Base-by-base conservation (phyloP, 2,113 vertebrate genomes). In the Rousettus leschenaultii region DNA sequence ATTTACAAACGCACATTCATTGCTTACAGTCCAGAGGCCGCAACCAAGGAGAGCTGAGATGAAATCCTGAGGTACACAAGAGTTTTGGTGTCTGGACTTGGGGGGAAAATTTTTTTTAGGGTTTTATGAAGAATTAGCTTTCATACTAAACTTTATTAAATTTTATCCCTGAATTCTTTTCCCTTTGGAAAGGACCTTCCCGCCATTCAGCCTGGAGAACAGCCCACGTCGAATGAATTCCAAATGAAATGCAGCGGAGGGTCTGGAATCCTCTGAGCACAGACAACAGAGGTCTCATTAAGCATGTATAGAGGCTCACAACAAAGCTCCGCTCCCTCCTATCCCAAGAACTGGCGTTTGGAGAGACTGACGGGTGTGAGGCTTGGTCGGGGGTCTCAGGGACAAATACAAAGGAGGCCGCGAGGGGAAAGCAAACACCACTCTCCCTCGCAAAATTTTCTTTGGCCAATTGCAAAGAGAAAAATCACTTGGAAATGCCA, bases 211-310 rank as follows among this genome's bases (percentile, higher is more conserved):
- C 7, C 86, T 98, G 98, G 97, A 98, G 96, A 98, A 96, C 8
- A 96, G 98, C 95, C 97, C 97, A 95, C 0, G 0, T 95, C 82
- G 38, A 97, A 97, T 97, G 98, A 95, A 97, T 97, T 98, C 98
- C 98, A 98, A 98, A 98, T 97, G 96, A 98, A 98, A 98, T 97
- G 96, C 95, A 97, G 95, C 80, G 83, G 74, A 98, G 95, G 96
- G 97, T 80, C 93, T 97, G 93, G 97, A 96, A 95, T 97, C 93
- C 87, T 98, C 97, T 82, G 96, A 96, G 96, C 78, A 78, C 93
- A 98, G 97, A 98, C 97, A 97, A 97, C 96, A 94, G 88, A 97
- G 95, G 97, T 97, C 96, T 97, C 98, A 97, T 98, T 98, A 98
- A 98, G 95, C 0, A 4, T 93, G 68, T 95, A 93, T 86, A 97